Evolutionary conservation across 2,113 vertebrate genomes (phyloP).

Genomic region (Saimiri boliviensis): DNA sequence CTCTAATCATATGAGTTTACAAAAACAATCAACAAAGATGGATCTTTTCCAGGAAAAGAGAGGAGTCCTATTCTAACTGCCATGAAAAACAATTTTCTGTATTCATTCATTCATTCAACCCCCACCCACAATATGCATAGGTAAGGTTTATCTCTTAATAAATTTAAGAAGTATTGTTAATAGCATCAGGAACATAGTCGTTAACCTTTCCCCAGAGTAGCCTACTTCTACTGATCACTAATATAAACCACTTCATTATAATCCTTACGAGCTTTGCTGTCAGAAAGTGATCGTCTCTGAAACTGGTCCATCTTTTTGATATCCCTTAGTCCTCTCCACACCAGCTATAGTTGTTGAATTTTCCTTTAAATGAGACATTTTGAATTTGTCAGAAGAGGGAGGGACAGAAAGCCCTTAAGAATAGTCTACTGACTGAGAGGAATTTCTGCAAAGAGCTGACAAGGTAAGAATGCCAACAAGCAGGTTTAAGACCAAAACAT

Average conservation of each 20-base stretch:
- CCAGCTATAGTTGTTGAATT: neutral
- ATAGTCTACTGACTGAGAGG: neutral
- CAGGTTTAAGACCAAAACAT: neutral
- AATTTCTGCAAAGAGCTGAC: neutral
- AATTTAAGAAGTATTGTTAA: neutral
- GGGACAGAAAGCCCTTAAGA: neutral
- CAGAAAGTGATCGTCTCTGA: neutral
- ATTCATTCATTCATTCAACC: neutral
- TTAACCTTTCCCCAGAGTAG: neutral
- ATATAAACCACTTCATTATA: neutral
- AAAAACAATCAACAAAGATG: neutral
- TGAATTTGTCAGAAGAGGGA: neutral
- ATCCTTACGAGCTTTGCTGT: neutral
- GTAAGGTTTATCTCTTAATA: neutral
- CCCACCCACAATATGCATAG: neutral
- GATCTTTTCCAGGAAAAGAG: neutral
- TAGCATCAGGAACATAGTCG: neutral
- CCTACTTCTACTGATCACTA: neutral
- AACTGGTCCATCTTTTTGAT: neutral
- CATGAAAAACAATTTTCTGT: neutral
- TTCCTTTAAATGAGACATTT: conserved; percentile 18
- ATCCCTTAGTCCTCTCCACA: neutral
- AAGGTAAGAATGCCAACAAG: neutral
- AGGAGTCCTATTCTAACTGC: neutral
- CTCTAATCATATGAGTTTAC: neutral